phyloP scores from a whole-genome alignment of 1,140 invertebrate genomes.

The Radopholus similis region DNA sequence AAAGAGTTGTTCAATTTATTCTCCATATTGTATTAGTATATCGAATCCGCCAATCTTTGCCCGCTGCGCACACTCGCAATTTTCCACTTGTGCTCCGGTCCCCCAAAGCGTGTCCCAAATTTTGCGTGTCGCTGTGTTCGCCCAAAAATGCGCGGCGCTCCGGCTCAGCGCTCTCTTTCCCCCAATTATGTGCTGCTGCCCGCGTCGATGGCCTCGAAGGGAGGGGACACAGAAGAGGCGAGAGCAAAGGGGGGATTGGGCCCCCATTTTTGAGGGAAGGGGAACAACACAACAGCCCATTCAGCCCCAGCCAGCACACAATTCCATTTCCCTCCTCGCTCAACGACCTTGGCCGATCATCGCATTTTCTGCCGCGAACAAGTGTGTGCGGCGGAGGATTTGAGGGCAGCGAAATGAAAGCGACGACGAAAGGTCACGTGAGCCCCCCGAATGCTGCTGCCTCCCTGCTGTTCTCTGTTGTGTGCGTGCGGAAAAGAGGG shows the following conservation, averaged over 20 bases:
- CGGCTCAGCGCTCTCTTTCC: background rate
- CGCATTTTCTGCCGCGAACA: too few species aligned
- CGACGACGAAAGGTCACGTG: slow-evolving; percentile 2
- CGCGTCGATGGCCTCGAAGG: too few species aligned
- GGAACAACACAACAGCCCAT: too few species aligned
- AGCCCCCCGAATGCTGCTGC: too few species aligned
- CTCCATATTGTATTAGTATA: too few species aligned
- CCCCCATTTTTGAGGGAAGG: background rate
- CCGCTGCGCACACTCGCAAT: too few species aligned
- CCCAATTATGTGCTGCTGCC: background rate
- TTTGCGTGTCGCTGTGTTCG: background rate
- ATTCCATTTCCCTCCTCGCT: background rate
- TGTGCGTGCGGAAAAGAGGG: background rate
- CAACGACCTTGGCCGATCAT: slow-evolving; percentile 11
- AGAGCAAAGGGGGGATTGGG: too few species aligned
- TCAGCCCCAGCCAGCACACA: background rate
- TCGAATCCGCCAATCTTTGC: too few species aligned
- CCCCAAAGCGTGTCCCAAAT: background rate
- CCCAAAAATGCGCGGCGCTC: too few species aligned
- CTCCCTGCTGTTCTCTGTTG: too few species aligned
- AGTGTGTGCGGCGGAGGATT: too few species aligned
- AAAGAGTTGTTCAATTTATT: background rate
- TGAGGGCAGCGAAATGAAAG: background rate
- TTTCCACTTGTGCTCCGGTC: background rate
- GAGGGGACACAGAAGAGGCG: too few species aligned